A percentile compares a stretch with the other conserved stretches of the same genome.
phyloP scores from a whole-genome alignment of 2,113 vertebrate genomes.

The Meriones unguiculatus region DNA sequence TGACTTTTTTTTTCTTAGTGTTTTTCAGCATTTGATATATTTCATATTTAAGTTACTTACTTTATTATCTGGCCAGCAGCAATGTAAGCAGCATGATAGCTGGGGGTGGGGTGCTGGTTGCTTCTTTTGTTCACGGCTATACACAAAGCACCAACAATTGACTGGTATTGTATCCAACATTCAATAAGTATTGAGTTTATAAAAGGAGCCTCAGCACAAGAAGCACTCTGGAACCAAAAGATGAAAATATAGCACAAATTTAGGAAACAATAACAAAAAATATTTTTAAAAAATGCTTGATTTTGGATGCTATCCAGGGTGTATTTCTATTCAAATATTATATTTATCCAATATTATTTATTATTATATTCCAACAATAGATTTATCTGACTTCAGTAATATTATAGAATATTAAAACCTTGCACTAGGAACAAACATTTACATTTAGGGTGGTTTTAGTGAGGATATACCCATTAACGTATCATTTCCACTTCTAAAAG shows the following conservation, averaged over 20 bases:
- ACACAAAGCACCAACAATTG: constrained; percentile 16
- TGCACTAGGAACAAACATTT: background rate
- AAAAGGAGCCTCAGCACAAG: constrained; percentile 21
- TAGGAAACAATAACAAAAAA: constrained; percentile 36
- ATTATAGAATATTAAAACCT: background rate
- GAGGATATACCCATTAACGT: background rate
- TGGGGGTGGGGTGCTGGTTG: background rate
- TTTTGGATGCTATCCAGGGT: background rate
- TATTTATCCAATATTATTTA: too few relatives aligned
- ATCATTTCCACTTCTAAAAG: background rate
- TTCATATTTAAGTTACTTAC: constrained; percentile 50
- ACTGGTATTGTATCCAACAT: background rate
- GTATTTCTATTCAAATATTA: background rate
- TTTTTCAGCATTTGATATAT: constrained; percentile 23
- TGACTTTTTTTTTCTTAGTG: constrained; percentile 20
- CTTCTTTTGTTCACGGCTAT: background rate
- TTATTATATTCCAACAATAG: too few relatives aligned
- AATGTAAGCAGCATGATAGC: constrained; percentile 19
- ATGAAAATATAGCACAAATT: constrained; percentile 24
- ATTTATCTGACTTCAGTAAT: background rate
- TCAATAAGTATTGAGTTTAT: constrained; percentile 39
- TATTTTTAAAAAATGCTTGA: background rate
- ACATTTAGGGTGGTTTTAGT: background rate
- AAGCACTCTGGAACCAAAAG: constrained; percentile 57
- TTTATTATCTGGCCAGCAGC: constrained; percentile 42